Conservation (phyloP, 2,113 vertebrate species). For the Leptobrachium ailaonicum region DNA sequence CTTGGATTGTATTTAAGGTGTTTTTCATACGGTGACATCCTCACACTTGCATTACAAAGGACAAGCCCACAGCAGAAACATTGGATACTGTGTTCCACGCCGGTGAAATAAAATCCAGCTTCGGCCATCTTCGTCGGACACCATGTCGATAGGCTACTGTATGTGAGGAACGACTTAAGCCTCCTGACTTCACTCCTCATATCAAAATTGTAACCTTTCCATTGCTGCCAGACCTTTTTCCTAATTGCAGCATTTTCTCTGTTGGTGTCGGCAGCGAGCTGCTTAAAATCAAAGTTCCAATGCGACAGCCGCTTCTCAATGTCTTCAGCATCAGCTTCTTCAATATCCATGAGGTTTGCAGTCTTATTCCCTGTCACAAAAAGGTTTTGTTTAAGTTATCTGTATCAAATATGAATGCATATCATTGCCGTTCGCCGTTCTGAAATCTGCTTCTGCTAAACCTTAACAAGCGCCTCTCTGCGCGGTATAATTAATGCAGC, state of each 20-base stretch:
- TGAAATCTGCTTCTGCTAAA: too few species aligned
- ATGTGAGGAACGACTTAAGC: slow-evolving; percentile 29
- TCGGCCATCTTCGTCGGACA: slow-evolving; percentile 43
- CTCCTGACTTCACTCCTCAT: slow-evolving; percentile 46
- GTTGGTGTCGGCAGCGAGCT: slow-evolving; percentile 12
- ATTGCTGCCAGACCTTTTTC: not conserved
- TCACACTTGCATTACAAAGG: not conserved
- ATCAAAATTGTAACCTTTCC: slow-evolving; percentile 20
- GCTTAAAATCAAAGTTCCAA: not conserved
- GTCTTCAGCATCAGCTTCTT: slow-evolving; percentile 24
- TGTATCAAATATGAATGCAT: too few species aligned
- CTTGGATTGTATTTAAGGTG: slow-evolving; percentile 24
- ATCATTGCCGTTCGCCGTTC: too few species aligned
- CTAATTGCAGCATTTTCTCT: slow-evolving; percentile 10
- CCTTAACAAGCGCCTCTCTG: too few species aligned
- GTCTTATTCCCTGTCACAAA: not conserved
- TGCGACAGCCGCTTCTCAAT: not conserved
- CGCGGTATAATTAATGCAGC: too few species aligned
- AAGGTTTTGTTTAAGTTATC: not conserved
- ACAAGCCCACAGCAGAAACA: slow-evolving; percentile 51
- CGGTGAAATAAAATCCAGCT: slow-evolving; percentile 32
- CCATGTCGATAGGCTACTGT: not conserved
- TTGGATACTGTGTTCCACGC: slow-evolving; percentile 18
- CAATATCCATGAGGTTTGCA: not conserved
- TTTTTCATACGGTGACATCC: not conserved